These are phyloP conservation scores for Plusia festucae DNA, from an alignment of 2,888 invertebrate genomes.

Conservation along the genomic window DNA sequence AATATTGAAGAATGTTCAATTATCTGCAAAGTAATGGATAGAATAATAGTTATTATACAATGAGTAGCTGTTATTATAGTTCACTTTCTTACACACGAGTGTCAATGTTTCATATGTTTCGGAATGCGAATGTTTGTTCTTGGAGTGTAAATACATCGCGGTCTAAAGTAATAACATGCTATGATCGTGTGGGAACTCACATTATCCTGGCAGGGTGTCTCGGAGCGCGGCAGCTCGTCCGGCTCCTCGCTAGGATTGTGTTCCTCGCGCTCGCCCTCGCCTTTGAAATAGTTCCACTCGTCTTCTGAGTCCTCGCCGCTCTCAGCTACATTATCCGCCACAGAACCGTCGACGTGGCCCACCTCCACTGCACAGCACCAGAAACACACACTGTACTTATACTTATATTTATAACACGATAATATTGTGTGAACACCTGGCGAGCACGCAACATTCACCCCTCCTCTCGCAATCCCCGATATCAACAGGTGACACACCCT, in stretches of 20 bases:
- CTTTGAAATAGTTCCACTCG: slow-evolving; percentile 96
- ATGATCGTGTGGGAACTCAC: slow-evolving; percentile 64
- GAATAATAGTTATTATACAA: slow-evolving; percentile 11
- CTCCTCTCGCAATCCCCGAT: slow-evolving; percentile 57
- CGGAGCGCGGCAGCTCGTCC: slow-evolving; percentile 85
- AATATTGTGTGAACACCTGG: slow-evolving; percentile 63
- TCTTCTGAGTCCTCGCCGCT: slow-evolving; percentile 94
- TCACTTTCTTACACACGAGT: slow-evolving; percentile 17
- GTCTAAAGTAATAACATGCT: slow-evolving; percentile 9
- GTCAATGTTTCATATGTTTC: slow-evolving; percentile 21
- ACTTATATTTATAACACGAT: slow-evolving; percentile 37
- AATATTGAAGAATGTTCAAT: slow-evolving; percentile 9
- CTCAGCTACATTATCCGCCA: slow-evolving; percentile 93
- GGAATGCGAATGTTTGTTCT: slow-evolving; percentile 32
- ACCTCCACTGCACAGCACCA: slow-evolving; percentile 79
- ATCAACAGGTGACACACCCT: slow-evolving; percentile 88
- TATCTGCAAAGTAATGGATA: slow-evolving; percentile 3
- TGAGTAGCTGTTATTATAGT: not conserved
- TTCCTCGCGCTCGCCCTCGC: slow-evolving; percentile 90
- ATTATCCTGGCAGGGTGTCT: slow-evolving; percentile 86
- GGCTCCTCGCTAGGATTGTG: slow-evolving; percentile 90
- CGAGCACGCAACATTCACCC: slow-evolving; percentile 62
- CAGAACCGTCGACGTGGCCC: slow-evolving; percentile 85
- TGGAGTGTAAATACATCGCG: slow-evolving; percentile 23
- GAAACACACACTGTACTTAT: slow-evolving; percentile 61